Conservation (phyloP, 2,797 vertebrate genomes). For the Epinephelus coioides region DNA sequence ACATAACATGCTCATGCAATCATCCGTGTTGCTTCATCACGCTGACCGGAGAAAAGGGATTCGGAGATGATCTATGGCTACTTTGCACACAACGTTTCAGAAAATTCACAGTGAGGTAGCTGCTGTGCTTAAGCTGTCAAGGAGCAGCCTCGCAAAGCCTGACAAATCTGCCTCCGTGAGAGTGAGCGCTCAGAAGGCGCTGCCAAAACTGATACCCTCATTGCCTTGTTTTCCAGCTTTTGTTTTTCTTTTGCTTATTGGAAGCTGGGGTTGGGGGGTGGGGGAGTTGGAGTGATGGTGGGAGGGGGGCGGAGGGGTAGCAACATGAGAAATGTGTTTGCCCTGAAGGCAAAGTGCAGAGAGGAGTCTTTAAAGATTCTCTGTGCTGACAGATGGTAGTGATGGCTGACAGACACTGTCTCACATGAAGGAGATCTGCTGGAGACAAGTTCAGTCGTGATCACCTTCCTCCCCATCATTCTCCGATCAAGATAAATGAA, state of each 20-base stretch:
- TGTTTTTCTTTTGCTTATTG: constrained; percentile 75
- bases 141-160: constrained; percentile 74
- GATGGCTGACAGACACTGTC: constrained; percentile 78
- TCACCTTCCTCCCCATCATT: constrained; percentile 43
- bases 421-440: constrained; percentile 68
- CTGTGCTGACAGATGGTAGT: constrained; percentile 76
- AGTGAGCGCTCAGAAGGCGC: constrained; percentile 62
- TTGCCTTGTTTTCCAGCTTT: constrained; percentile 75
- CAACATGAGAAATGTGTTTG: constrained; percentile 78
- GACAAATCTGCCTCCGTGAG: constrained; percentile 77
- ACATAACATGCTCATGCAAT: constrained; percentile 62
- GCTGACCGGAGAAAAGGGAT: constrained; percentile 48
- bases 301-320: constrained; percentile 28
- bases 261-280: constrained; percentile 36
- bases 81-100: constrained; percentile 52
- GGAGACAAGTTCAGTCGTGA: constrained; percentile 60
- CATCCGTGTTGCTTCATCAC: constrained; percentile 52
- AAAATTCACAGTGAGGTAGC: constrained; percentile 63
- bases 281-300: constrained; percentile 3
- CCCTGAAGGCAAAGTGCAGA: constrained; percentile 78
- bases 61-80: constrained; percentile 61
- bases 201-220: constrained; percentile 77
- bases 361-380: constrained; percentile 79
- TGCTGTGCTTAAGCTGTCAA: constrained; percentile 76
- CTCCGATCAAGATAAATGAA: constrained; percentile 38